phyloP scores from a whole-genome alignment of 2,797 vertebrate species.

The Dicrostonyx torquatus region DNA sequence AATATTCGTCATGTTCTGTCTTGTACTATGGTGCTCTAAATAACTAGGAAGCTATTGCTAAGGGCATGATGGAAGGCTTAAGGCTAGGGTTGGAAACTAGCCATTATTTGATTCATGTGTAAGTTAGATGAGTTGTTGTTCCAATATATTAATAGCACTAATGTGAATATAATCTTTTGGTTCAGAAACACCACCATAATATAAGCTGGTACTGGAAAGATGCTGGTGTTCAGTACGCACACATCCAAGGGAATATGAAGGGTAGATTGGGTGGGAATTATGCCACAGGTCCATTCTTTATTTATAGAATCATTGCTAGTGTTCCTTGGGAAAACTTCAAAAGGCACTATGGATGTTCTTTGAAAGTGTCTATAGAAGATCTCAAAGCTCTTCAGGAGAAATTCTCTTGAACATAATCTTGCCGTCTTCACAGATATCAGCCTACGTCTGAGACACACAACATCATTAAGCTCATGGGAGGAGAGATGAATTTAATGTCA shows the following conservation, averaged over 20 bases:
- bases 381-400: not conserved
- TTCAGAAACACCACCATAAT: not conserved
- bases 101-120: not conserved
- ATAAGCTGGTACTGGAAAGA: not conserved
- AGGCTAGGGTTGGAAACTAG: not conserved
- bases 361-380: not conserved
- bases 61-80: not conserved
- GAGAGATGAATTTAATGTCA: not conserved
- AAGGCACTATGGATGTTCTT: not conserved
- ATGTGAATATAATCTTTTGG: not conserved
- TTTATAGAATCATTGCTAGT: not conserved
- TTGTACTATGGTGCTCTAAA: not conserved
- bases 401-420: not conserved
- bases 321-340: slow-evolving; percentile 14
- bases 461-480: not conserved
- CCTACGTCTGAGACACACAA: not conserved
- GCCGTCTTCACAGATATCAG: not conserved
- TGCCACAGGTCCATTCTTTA: not conserved
- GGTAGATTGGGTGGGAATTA: not conserved
- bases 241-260: not conserved
- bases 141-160: not conserved
- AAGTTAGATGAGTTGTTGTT: not conserved
- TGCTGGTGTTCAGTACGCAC: not conserved
- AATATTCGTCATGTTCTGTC: not conserved
- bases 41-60: not conserved